phyloP scores from a whole-genome alignment of 1,140 invertebrate species.

The Vollenhovia emeryi region DNA sequence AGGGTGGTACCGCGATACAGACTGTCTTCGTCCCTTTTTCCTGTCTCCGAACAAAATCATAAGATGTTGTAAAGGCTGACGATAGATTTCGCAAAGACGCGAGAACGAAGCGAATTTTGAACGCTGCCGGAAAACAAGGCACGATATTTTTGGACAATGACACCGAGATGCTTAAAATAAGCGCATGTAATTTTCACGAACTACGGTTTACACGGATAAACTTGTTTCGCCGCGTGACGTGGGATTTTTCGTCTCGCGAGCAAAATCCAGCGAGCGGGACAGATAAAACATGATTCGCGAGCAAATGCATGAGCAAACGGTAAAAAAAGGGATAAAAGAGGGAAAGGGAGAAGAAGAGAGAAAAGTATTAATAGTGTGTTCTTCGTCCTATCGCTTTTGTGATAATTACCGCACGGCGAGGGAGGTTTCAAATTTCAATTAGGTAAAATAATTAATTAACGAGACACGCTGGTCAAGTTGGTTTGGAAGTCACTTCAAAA shows the following conservation, averaged over 20 bases:
- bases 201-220: slow-evolving; percentile 2
- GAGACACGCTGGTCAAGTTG: not conserved
- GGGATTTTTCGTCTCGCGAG: slow-evolving; percentile 25
- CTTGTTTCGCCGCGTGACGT: not conserved
- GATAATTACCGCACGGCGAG: slow-evolving; percentile 29
- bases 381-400: not conserved
- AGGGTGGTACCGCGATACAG: not conserved
- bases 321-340: not conserved
- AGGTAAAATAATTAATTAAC: slow-evolving; percentile 57
- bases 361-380: slow-evolving; percentile 6
- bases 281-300: slow-evolving; percentile 20
- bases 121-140: not conserved
- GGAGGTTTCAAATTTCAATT: slow-evolving; percentile 46
- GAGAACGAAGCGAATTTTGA: not conserved
- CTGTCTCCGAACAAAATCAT: not conserved
- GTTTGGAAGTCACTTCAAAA: too few species aligned
- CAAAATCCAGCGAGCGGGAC: slow-evolving; percentile 5
- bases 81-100: not conserved
- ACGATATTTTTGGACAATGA: not conserved
- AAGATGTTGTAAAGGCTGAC: not conserved
- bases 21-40: not conserved
- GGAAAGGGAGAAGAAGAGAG: too few species aligned
- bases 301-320: not conserved
- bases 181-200: not conserved
- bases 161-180: not conserved